Base-by-base conservation (phyloP, 2,113 vertebrate genomes). In the Nesogale talazaci region DNA sequence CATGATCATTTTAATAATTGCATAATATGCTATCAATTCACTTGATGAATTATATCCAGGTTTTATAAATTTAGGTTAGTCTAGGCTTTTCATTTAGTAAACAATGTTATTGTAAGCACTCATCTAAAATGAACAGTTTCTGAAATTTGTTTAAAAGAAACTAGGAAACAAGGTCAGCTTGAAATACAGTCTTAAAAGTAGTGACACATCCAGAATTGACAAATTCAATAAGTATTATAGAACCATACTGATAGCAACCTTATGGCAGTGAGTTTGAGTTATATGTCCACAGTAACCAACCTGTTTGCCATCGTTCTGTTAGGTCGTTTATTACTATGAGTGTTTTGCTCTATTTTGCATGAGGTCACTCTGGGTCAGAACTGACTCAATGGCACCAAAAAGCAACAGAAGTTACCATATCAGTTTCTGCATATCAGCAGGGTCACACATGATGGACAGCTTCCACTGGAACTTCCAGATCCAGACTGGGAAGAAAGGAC, bases 81-180 rank as follows among this genome's bases (percentile, higher is more conserved):
- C 57, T 14, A 74, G 52, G 61, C 86, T 86, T 74, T 79, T 16
- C 23, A 70, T 4, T 74, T 92, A 86, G 46, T 89, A 79, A 89
- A 69, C 70, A 65, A 23, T 65, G 22, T 11, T 83, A 27, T 83
- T 23, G 9, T 80, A 12, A 83, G 40, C 6, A 42, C 80, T 88
- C 22, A 69, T 77, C 36, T 79, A 57, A 89, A 89, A 77, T 82
- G 63, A 90, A 10, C 81, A 90, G 10, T 15, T 70, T 91, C 90
- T 86, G 3, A 22, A 57, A 70, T 65, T 16, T 81, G 42, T 34
- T 72, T 72, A 74, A 78, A 81, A 42, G 23, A 93, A 83, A 81
- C 7, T 8, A 46, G 36, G 15, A 83, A 84, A 87, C 2, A n/a
- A 34, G 15, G 3, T 25, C 61, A 86, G 16, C 27, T 89, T 94